Evolutionary conservation across 2,888 invertebrate genomes (phyloP).

Genomic region (Nomada ferruginata): DNA sequence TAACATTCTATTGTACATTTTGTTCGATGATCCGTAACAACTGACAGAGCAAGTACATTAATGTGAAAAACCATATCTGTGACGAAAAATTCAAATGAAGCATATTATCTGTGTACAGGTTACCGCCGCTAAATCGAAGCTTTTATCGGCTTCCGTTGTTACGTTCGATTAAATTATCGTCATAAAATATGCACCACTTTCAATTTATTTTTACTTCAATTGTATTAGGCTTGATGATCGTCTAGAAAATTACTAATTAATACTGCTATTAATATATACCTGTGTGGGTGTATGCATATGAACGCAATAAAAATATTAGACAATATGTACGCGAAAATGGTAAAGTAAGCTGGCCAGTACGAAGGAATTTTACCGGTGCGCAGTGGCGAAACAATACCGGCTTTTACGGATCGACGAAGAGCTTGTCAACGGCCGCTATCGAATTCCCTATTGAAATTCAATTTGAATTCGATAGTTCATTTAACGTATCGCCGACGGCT

Average conservation of each 20-base stretch:
- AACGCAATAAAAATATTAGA: not conserved
- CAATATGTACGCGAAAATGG: no score
- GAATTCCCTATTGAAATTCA: conserved; percentile 14
- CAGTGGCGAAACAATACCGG: not conserved
- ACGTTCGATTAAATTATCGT: conserved; percentile 22
- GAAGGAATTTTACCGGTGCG: not conserved
- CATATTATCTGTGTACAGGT: conserved; percentile 21
- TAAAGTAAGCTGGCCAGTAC: not conserved
- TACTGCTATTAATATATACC: no score
- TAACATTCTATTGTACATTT: no score
- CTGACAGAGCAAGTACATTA: conserved; percentile 6
- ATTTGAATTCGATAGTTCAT: conserved; percentile 23
- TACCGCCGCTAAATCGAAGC: not conserved
- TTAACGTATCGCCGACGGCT: not conserved
- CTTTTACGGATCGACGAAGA: not conserved
- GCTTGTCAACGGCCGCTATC: not conserved
- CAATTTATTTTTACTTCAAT: not conserved
- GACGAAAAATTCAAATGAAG: conserved; percentile 35
- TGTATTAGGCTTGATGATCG: not conserved
- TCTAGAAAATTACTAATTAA: not conserved
- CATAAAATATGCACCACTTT: not conserved
- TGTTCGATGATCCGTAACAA: no score
- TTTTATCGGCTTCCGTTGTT: conserved; percentile 17
- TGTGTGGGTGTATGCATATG: not conserved
- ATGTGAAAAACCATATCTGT: conserved; percentile 14